phyloP scores from a whole-genome alignment of 1,140 invertebrate genomes.

The Trinorchestia longiramus region DNA sequence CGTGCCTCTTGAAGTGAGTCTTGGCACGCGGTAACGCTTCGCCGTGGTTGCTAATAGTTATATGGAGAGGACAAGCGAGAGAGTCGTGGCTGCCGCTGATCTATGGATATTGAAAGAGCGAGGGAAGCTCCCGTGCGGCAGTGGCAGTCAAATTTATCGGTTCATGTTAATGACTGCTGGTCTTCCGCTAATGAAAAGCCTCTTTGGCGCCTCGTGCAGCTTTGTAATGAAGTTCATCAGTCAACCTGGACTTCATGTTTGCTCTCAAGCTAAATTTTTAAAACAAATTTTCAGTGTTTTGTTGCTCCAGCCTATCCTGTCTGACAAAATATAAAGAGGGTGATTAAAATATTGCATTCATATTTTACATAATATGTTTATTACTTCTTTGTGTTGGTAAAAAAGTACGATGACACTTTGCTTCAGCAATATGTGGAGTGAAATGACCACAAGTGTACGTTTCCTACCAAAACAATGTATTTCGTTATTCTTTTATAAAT shows the following conservation, averaged over 20 bases:
- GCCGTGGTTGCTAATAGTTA: not conserved
- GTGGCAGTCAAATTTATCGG: not conserved
- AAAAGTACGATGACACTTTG: not conserved
- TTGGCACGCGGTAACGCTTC: not conserved
- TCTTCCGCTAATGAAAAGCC: not conserved
- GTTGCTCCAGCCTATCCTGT: not conserved
- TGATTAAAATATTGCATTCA: too few species aligned
- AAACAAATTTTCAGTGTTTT: not conserved
- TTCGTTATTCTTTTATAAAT: too few species aligned
- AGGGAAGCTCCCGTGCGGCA: not conserved
- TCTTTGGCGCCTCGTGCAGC: conserved; percentile 4
- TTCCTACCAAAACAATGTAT: too few species aligned
- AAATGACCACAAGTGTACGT: too few species aligned
- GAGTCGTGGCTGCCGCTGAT: not conserved
- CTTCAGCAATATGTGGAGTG: not conserved
- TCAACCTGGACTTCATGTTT: not conserved
- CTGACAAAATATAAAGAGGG: too few species aligned
- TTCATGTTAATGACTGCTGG: conserved; percentile 20
- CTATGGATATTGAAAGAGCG: conserved; percentile 32
- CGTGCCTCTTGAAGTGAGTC: not conserved
- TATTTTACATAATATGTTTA: not conserved
- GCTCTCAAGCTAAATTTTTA: not conserved
- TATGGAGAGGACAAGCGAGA: not conserved
- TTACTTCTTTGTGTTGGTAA: not conserved
- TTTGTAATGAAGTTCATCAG: not conserved